These are phyloP conservation scores for Pseudococcus viburni DNA, from an alignment of 2,888 invertebrate genomes.

Conservation along the genomic window DNA sequence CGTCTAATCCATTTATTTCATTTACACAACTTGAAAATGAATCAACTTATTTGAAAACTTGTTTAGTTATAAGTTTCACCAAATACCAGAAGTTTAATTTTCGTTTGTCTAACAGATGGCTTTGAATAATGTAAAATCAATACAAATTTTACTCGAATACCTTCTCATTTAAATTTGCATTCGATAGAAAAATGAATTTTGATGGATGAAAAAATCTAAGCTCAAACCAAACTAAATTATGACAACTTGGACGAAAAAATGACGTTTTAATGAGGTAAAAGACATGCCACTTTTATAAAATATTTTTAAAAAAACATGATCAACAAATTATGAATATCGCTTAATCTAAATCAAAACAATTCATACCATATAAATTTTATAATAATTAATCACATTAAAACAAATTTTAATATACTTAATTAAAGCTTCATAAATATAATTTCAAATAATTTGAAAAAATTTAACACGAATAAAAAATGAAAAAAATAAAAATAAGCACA, in stretches of 20 bases:
- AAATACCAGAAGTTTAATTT: background rate
- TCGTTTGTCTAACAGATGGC: background rate
- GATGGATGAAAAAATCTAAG: background rate
- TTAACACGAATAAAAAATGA: slow-evolving; percentile 2
- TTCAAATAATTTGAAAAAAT: background rate
- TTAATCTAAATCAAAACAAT: background rate
- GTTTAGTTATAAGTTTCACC: background rate
- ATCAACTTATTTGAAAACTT: slow-evolving; percentile 14
- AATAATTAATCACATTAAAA: slow-evolving; percentile 12
- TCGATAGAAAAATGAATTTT: background rate
- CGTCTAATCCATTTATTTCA: slow-evolving; percentile 4
- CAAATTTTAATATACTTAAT: slow-evolving; percentile 16
- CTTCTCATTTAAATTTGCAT: background rate
- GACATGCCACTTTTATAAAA: background rate
- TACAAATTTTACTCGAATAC: background rate
- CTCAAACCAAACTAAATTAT: background rate
- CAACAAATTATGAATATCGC: background rate
- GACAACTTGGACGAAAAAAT: background rate
- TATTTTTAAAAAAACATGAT: background rate
- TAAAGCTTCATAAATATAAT: background rate
- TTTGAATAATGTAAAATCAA: slow-evolving; percentile 4
- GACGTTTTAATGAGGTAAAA: background rate
- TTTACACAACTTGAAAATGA: background rate
- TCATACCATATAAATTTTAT: slow-evolving; percentile 16
- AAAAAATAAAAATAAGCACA: slow-evolving; percentile 23